Conservation (phyloP, 2,797 vertebrate genomes). For the Cyclura pinguis region DNA sequence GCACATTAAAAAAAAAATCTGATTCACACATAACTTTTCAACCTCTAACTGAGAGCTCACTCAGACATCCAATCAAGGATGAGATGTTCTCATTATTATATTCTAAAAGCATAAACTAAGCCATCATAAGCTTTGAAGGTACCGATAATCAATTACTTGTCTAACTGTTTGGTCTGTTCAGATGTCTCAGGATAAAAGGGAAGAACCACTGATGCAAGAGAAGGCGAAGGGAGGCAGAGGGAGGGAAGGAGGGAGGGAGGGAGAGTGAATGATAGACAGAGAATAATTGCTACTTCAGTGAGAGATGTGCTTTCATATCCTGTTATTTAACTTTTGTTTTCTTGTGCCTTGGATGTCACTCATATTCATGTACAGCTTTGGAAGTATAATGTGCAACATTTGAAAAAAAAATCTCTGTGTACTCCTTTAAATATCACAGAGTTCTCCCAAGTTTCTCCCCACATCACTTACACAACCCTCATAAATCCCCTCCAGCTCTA, state of each 20-base stretch:
- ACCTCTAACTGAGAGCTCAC: constrained; percentile 56
- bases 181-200: constrained; percentile 81
- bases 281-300: constrained; percentile 82
- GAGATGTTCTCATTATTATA: constrained; percentile 76
- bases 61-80: constrained; percentile 80
- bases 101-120: constrained; percentile 78
- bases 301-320: constrained; percentile 79
- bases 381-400: constrained; percentile 73
- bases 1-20: constrained; percentile 69
- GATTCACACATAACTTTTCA: constrained; percentile 50
- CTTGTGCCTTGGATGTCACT: constrained; percentile 79
- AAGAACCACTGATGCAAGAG: constrained; percentile 81
- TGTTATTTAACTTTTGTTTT: constrained; percentile 85
- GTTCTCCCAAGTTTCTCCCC: background rate
- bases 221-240: constrained; percentile 52
- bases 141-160: constrained; percentile 84
- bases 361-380: constrained; percentile 73
- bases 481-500: constrained; percentile 24
- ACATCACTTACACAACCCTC: background rate
- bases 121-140: constrained; percentile 80
- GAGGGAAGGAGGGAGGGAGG: constrained; percentile 67
- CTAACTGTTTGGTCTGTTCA: constrained; percentile 87
- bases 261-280: constrained; percentile 69
- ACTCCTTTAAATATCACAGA: background rate
- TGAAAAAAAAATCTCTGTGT: constrained; percentile 72